Evolutionary conservation across 2,888 invertebrate species (phyloP).

Genomic region (Tetragonisca angustula): DNA sequence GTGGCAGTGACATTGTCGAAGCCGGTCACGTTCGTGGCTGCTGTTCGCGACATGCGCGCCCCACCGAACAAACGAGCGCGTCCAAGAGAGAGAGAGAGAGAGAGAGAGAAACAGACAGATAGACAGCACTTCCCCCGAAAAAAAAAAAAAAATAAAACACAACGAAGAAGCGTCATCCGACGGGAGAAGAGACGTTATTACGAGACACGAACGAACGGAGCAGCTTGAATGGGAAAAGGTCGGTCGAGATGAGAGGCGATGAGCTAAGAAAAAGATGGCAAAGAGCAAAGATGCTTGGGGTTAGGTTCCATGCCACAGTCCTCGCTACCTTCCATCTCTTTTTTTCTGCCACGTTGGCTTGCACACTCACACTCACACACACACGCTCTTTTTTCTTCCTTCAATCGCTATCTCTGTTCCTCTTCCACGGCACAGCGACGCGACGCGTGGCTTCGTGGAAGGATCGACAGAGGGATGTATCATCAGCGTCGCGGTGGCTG

Average conservation of each 20-base stretch:
- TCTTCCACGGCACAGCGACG: conserved; percentile 2
- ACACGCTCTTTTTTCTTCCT: background rate
- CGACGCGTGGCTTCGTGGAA: conserved; percentile 45
- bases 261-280: background rate
- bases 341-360: too few species aligned
- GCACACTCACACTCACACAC: too few species aligned
- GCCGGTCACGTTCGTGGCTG: conserved; percentile 65
- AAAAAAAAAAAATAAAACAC: background rate
- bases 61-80: conserved; percentile 48
- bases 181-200: conserved; percentile 61
- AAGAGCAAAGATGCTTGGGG: conserved; percentile 30
- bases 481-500: conserved; percentile 59
- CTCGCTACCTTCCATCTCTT: background rate
- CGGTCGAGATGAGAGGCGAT: conserved; percentile 25
- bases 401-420: background rate
- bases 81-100: background rate
- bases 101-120: background rate
- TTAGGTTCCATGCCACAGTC: background rate
- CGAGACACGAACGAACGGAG: conserved; percentile 53
- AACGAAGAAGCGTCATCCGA: conserved; percentile 39
- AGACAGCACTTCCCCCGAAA: background rate
- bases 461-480: conserved; percentile 70
- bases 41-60: conserved; percentile 57
- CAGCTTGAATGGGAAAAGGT: conserved; percentile 31
- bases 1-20: conserved; percentile 19